Evolutionary conservation across 2,888 invertebrate species (phyloP).

Genomic region (Scotopteryx bipunctaria): DNA sequence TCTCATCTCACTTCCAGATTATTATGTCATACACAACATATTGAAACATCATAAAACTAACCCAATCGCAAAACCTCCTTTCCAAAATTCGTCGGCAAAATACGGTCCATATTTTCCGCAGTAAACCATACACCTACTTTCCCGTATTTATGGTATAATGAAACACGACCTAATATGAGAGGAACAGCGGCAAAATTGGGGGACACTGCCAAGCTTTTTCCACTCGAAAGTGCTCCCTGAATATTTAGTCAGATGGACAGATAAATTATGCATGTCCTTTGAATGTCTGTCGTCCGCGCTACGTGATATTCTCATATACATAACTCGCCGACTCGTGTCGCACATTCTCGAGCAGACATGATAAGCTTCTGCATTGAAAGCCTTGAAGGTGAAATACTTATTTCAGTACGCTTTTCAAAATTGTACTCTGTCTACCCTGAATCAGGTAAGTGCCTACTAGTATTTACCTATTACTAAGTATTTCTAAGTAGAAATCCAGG

Average conservation of each 20-base stretch:
- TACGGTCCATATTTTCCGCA: conserved; percentile 26
- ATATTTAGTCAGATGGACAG: conserved; percentile 45
- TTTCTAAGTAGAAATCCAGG: no score
- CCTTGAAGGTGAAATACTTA: conserved; percentile 3
- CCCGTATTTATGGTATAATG: conserved; percentile 34
- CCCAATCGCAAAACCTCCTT: conserved; percentile 25
- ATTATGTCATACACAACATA: conserved; percentile 18
- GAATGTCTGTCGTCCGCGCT: conserved; percentile 38
- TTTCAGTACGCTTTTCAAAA: background rate
- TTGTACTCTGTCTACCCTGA: no score
- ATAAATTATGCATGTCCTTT: conserved; percentile 48
- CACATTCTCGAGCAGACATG: conserved; percentile 12
- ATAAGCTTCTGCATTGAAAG: conserved; percentile 13
- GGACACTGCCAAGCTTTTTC: conserved; percentile 41
- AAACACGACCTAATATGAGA: conserved; percentile 36
- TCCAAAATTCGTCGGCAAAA: conserved; percentile 23
- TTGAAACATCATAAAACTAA: conserved; percentile 27
- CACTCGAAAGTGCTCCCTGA: conserved; percentile 42
- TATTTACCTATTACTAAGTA: no score
- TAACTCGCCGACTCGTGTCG: conserved; percentile 22
- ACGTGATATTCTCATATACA: conserved; percentile 39
- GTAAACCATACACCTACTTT: conserved; percentile 33
- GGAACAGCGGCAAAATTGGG: conserved; percentile 37
- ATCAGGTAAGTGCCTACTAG: no score
- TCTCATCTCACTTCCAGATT: conserved; percentile 11